Base-by-base conservation (phyloP, 2,797 vertebrate species). In the Girardinus metallicus region DNA sequence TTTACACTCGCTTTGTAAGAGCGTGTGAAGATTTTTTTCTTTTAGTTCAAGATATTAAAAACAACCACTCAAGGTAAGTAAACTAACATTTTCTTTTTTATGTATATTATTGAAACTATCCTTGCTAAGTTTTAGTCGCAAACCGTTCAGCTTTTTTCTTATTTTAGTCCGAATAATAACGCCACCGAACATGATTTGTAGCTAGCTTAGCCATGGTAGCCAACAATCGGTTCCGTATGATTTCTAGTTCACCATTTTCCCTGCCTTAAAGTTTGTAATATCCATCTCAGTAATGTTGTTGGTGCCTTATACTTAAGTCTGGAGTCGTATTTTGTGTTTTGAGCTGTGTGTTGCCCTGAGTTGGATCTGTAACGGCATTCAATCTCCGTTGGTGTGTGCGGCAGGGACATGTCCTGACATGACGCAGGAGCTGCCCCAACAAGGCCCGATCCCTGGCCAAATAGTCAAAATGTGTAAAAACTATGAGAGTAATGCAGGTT, bases 401-500 rank as follows among this genome's bases (percentile, higher is more conserved):
- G 82, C 80, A 72, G 85, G 78, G 83, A 95, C 95, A 95, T 95
- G 95, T 86, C 95, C 87, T 0, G 92, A 91, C 96, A 95, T 94
- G 85, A 82, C 87, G 78, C 79, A 18, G 80, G 73, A 73, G 70
- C 26, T 78, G 47, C 71, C 53, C 43, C 36, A 1, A 5, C 15
- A 34, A 31, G 91, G 86, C 89, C 90, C 76, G 68, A 0, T 74
- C 77, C 31, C 46, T 6, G 44, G 13, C 1, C 21, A 31, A 2
- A 10, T 10, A 4, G 7, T n/a, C n/a, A 21, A n/a, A 18, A 47
- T 16, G 5, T 9, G 1, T 1, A 1, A 0, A 41, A 73, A 39
- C 47, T 1, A 0, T 6, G 2, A 1, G 0, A 1, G 1, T 41
- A 4, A 70, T n/a, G 41, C n/a, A 12, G 36, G 10, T 26, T 68